Evolutionary conservation across 1,140 invertebrate genomes (phyloP).

Genomic region (Heterodera schachtii): DNA sequence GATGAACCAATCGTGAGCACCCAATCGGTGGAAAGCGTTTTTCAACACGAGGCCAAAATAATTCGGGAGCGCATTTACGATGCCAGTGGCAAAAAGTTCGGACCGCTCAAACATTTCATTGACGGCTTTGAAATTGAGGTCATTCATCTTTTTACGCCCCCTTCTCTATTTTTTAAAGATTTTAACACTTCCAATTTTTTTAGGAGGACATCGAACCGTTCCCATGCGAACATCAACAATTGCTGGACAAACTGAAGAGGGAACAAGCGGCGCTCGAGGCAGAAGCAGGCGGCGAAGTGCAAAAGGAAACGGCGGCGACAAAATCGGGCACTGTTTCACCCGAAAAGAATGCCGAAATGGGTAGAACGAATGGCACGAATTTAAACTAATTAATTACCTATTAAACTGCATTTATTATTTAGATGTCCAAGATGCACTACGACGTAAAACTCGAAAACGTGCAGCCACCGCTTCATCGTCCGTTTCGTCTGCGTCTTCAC

Average conservation of each 20-base stretch:
- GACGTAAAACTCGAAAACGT: neutral
- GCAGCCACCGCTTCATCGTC: neutral
- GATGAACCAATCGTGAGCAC: slow-evolving; percentile 13
- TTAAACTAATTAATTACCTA: too few species aligned
- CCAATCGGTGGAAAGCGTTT: slow-evolving; percentile 30
- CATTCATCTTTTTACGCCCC: neutral
- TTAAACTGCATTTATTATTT: neutral
- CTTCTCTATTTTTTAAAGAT: neutral
- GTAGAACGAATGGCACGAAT: too few species aligned
- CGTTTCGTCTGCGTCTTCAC: neutral
- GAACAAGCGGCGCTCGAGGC: neutral
- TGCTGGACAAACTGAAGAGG: slow-evolving; percentile 24
- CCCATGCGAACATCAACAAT: slow-evolving; percentile 26
- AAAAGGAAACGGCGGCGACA: neutral
- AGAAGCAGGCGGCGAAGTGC: neutral
- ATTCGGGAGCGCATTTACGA: slow-evolving; percentile 31
- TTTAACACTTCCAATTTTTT: neutral
- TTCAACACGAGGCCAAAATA: slow-evolving; percentile 29
- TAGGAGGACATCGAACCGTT: slow-evolving; percentile 36
- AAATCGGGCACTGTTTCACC: neutral
- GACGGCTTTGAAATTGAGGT: slow-evolving; percentile 33
- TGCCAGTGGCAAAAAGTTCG: slow-evolving; percentile 16
- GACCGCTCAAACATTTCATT: slow-evolving; percentile 28
- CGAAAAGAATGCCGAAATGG: neutral
- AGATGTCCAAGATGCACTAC: neutral